phyloP scores from a whole-genome alignment of 2,113 vertebrate genomes.

The Chascanopsetta lugubris region DNA sequence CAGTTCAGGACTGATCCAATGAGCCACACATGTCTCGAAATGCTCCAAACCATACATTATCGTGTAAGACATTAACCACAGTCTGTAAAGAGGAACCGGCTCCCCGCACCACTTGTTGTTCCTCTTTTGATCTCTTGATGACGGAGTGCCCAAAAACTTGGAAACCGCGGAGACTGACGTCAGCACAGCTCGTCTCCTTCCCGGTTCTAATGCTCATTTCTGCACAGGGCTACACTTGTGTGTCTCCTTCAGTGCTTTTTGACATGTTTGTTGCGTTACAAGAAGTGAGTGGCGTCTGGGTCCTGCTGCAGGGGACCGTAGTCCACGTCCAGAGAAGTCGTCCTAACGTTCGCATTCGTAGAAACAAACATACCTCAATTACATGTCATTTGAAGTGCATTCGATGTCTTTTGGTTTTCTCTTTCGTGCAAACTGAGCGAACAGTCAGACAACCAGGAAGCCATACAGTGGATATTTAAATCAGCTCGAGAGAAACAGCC shows the following conservation, averaged over 20 bases:
- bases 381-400: not conserved
- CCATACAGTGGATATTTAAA: constrained; percentile 24
- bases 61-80: constrained; percentile 19
- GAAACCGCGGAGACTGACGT: not conserved
- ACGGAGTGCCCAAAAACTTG: not conserved
- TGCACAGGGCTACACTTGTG: not conserved
- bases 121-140: constrained; percentile 2
- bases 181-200: not conserved
- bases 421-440: constrained; percentile 10
- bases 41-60: not conserved
- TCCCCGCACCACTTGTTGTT: not conserved
- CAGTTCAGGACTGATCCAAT: not conserved
- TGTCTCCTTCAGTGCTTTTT: not conserved
- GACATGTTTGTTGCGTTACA: not conserved
- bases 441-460: constrained; percentile 24
- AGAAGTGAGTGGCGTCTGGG: not conserved
- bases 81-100: not conserved
- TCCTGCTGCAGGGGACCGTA: no score
- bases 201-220: not conserved
- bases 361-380: not conserved
- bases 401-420: not conserved
- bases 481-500: constrained; percentile 8
- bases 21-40: constrained; percentile 15
- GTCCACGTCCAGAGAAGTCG: not conserved
- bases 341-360: no score